Evolutionary conservation across 2,888 invertebrate genomes (phyloP).

Genomic region (Theretra japonica): DNA sequence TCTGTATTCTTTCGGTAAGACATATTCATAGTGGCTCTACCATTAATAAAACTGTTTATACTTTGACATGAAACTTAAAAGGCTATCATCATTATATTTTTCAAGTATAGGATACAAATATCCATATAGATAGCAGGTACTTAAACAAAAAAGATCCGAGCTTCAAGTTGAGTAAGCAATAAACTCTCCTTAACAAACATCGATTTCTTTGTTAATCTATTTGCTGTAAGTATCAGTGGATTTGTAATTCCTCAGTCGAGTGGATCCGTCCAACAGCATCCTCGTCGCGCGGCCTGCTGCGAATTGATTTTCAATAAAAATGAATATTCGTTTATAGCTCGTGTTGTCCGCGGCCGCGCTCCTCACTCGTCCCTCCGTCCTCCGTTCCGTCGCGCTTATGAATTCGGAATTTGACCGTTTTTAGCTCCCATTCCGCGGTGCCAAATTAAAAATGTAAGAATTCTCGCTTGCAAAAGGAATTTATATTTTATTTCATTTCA

Average conservation of each 20-base stretch:
- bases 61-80: too few relatives aligned
- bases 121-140: too few relatives aligned
- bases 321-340: slow-evolving; percentile 30
- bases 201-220: too few relatives aligned
- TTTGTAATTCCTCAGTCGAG: background rate
- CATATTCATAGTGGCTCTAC: too few relatives aligned
- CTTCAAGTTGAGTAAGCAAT: too few relatives aligned
- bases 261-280: background rate
- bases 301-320: slow-evolving; percentile 36
- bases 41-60: too few relatives aligned
- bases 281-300: background rate
- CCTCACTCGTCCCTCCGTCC: background rate
- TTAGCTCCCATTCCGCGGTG: slow-evolving; percentile 74
- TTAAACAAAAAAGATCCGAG: too few relatives aligned
- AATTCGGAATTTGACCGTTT: slow-evolving; percentile 78
- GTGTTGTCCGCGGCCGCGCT: background rate
- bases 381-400: slow-evolving; percentile 54
- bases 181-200: too few relatives aligned
- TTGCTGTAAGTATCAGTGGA: background rate
- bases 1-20: too few relatives aligned
- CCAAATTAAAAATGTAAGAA: slow-evolving; percentile 85
- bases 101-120: too few relatives aligned
- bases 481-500: slow-evolving; percentile 85
- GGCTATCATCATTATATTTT: too few relatives aligned
- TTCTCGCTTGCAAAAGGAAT: slow-evolving; percentile 82